Conservation (phyloP, 1,140 invertebrate species). For the Orchesella cincta region DNA sequence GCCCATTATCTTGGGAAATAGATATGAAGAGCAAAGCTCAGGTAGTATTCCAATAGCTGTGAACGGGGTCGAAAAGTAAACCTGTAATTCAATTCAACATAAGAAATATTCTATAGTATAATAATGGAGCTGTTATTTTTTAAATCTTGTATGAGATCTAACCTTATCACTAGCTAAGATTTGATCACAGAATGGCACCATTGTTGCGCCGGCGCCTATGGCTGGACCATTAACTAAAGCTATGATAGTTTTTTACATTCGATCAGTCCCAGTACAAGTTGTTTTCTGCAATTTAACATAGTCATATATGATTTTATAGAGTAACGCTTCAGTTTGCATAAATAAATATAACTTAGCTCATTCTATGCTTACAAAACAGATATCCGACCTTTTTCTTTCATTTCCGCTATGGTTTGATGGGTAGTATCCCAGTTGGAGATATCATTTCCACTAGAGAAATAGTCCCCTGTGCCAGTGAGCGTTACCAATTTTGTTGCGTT, state of each 20-base stretch:
- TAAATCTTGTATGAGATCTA: no score
- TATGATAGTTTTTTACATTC: slow-evolving; percentile 85
- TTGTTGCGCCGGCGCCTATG: slow-evolving; percentile 85
- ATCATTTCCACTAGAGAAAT: slow-evolving; percentile 87
- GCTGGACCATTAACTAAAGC: slow-evolving; percentile 90
- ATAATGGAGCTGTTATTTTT: no score
- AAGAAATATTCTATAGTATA: no score
- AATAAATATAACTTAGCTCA: neutral
- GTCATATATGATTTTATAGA: no score
- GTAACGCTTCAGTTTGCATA: no score
- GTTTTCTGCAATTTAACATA: no score
- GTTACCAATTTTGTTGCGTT: slow-evolving; percentile 65
- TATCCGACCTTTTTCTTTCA: slow-evolving; percentile 53
- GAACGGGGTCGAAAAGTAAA: slow-evolving; percentile 63
- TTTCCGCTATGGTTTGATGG: slow-evolving; percentile 53
- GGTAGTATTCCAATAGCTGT: slow-evolving; percentile 60
- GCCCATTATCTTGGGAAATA: slow-evolving; percentile 41
- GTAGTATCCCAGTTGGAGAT: slow-evolving; percentile 63
- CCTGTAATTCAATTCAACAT: no score
- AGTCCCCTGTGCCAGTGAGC: slow-evolving; percentile 75
- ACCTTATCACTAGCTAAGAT: no score
- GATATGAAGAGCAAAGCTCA: slow-evolving; percentile 38
- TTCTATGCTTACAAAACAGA: neutral
- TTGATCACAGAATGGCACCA: slow-evolving; percentile 60
- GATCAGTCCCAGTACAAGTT: slow-evolving; percentile 78